phyloP scores from a whole-genome alignment of 2,113 vertebrate species.

The Phaethon lepturus region DNA sequence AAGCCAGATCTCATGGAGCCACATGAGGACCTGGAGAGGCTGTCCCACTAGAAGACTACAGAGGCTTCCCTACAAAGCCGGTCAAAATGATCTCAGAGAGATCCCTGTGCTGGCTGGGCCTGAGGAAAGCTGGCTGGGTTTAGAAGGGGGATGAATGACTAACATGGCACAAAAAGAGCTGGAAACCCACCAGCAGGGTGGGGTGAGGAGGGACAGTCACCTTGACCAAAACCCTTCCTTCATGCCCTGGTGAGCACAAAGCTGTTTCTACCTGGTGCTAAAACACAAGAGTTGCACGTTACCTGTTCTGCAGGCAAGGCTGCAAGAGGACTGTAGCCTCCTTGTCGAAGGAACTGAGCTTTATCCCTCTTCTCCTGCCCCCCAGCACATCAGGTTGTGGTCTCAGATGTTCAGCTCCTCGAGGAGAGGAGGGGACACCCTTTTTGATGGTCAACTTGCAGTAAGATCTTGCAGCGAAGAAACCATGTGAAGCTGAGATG shows the following conservation, averaged over 20 bases:
- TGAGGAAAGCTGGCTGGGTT: rapidly evolving
- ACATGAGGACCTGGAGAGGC: background rate
- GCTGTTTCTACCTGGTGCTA: background rate
- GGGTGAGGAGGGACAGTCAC: background rate
- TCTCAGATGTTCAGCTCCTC: background rate
- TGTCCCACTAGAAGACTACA: too few relatives aligned
- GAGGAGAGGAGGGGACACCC: background rate
- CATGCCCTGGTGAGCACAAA: background rate
- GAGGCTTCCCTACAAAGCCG: background rate
- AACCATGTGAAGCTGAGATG: background rate
- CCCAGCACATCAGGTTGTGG: rapidly evolving
- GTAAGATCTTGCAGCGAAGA: background rate
- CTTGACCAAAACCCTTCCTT: background rate
- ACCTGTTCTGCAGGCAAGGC: rapidly evolving
- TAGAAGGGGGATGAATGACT: background rate
- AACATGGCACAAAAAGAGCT: background rate
- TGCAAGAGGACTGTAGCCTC: background rate
- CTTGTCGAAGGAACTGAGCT: background rate
- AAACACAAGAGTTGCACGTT: rapidly evolving
- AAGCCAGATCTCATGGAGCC: background rate
- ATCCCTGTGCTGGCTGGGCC: background rate
- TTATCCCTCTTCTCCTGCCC: background rate
- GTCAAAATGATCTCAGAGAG: background rate
- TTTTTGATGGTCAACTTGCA: background rate
- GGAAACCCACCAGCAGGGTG: background rate